Conservation (phyloP, 2,113 vertebrate genomes). For the Benitochromis conjunctus region DNA sequence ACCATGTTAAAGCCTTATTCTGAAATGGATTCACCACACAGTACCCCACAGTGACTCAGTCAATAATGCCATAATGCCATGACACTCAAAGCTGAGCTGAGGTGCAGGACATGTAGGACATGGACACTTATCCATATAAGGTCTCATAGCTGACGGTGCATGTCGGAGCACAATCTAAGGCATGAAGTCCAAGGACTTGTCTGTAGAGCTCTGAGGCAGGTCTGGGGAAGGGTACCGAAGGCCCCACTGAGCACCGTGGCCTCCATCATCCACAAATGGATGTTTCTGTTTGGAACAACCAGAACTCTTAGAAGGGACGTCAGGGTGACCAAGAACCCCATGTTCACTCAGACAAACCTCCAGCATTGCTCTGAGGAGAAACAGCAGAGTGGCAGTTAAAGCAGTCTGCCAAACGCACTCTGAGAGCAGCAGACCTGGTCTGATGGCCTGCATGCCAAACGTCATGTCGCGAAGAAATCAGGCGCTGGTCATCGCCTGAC, state of each 20-base stretch:
- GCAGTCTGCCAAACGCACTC: background rate
- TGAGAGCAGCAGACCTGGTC: background rate
- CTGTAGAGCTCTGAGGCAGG: background rate
- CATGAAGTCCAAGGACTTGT: background rate
- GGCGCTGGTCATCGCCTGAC: rapidly evolving
- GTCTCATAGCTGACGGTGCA: background rate
- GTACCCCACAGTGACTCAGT: too few species aligned
- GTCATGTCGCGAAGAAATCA: background rate
- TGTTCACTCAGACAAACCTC: background rate
- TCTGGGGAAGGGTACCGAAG: rapidly evolving
- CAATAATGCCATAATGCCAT: too few species aligned
- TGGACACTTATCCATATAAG: too few species aligned
- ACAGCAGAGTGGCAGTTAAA: background rate
- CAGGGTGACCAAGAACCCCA: background rate
- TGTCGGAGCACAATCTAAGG: background rate
- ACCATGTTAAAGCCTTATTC: too few species aligned
- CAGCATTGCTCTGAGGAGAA: background rate
- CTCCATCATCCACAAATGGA: background rate
- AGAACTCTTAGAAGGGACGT: background rate
- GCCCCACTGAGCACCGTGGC: too few species aligned
- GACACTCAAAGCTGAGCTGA: too few species aligned
- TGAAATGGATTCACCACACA: too few species aligned
- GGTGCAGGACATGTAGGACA: too few species aligned
- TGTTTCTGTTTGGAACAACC: background rate
- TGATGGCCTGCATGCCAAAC: background rate